A percentile compares a stretch with the other conserved stretches of the same genome.
These are phyloP conservation scores for Gephyroberyx darwinii DNA, from an alignment of 2,797 vertebrate species.

Conservation along the genomic window DNA sequence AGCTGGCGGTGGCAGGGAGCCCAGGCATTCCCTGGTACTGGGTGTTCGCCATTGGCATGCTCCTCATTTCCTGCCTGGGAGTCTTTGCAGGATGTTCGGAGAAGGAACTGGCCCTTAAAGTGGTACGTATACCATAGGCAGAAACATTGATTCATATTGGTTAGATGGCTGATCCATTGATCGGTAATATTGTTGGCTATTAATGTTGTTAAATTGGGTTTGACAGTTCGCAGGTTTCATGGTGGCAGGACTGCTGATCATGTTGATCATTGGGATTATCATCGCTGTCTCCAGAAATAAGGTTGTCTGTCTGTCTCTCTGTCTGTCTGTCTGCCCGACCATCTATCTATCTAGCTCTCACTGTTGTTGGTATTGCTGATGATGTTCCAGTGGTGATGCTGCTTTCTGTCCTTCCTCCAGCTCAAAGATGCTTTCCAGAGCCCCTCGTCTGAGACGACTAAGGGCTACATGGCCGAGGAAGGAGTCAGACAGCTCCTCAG, in stretches of 20 bases:
- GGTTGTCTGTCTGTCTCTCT: conserved; percentile 26
- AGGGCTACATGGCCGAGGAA: fast-evolving
- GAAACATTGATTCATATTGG: not conserved
- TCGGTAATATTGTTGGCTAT: too few relatives aligned
- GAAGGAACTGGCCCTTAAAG: conserved; percentile 52
- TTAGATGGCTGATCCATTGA: not conserved
- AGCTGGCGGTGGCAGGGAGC: not conserved
- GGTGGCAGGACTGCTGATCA: conserved; percentile 59
- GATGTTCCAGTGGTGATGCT: not conserved
- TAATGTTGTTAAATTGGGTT: conserved; percentile 1
- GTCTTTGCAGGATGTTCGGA: conserved; percentile 53
- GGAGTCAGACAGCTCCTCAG: fast-evolving
- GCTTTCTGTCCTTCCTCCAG: conserved; percentile 24
- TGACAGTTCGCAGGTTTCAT: conserved; percentile 72
- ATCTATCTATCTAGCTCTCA: too few relatives aligned
- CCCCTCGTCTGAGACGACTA: fast-evolving
- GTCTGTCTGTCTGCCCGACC: not conserved
- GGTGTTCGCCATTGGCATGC: conserved; percentile 56
- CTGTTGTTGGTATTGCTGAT: not conserved
- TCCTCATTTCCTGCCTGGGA: conserved; percentile 56
- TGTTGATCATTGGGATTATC: conserved; percentile 63
- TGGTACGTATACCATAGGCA: conserved; percentile 43
- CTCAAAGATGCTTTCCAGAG: fast-evolving
- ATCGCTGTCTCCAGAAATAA: conserved; percentile 27
- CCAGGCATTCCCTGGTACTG: conserved; percentile 33